Conservation (phyloP, 2,888 invertebrate species). For the Dorcus hopei region DNA sequence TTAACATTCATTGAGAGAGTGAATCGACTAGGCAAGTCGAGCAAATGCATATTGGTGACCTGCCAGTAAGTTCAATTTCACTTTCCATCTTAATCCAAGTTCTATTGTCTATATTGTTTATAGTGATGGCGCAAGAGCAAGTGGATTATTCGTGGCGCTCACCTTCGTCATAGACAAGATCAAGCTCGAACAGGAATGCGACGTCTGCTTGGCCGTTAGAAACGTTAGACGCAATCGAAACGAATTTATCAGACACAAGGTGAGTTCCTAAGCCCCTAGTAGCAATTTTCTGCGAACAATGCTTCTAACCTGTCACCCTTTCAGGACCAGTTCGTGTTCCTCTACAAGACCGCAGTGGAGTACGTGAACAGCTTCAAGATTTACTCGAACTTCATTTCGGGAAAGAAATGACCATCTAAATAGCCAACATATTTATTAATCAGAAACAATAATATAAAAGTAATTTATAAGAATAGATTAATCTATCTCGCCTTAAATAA, state of each 20-base stretch:
- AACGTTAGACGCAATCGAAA: slow-evolving; percentile 48
- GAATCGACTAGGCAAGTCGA: slow-evolving; percentile 38
- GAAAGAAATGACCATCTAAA: not conserved
- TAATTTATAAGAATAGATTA: slow-evolving; percentile 20
- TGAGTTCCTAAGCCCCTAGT: slow-evolving; percentile 24
- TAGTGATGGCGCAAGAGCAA: slow-evolving; percentile 51
- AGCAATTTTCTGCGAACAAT: not conserved
- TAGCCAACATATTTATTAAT: slow-evolving; percentile 17
- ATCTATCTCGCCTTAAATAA: slow-evolving; percentile 19
- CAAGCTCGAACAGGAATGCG: slow-evolving; percentile 51
- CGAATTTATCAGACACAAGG: slow-evolving; percentile 44
- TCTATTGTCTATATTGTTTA: not conserved
- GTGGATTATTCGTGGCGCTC: slow-evolving; percentile 50
- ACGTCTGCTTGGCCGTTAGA: slow-evolving; percentile 51
- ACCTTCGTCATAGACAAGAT: slow-evolving; percentile 52
- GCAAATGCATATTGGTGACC: slow-evolving; percentile 41
- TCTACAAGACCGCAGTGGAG: slow-evolving; percentile 11
- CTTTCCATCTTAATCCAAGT: not conserved
- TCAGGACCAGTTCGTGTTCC: slow-evolving; percentile 12
- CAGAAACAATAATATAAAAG: slow-evolving; percentile 19
- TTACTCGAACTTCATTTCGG: slow-evolving; percentile 13
- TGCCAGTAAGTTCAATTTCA: slow-evolving; percentile 47
- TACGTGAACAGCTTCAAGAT: slow-evolving; percentile 13
- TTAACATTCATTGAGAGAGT: slow-evolving; percentile 43
- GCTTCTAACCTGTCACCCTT: not conserved